Percentiles rank a stretch among this genome's conserved stretches.
Conservation (phyloP, 2,888 invertebrate species). For the Hypena proboscidalis region DNA sequence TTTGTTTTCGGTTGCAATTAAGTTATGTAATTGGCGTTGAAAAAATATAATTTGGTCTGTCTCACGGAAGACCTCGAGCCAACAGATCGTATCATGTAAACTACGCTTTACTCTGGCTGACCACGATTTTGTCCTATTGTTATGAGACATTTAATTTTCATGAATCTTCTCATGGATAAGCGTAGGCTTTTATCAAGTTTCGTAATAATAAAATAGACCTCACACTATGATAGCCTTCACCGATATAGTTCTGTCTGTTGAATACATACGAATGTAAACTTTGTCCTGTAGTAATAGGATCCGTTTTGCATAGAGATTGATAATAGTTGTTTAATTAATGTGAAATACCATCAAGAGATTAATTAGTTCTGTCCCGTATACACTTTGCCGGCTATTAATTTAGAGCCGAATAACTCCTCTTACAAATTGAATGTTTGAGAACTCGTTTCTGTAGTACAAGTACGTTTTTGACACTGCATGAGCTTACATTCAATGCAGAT, state of each 20-base stretch:
- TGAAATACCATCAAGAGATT: constrained; percentile 73
- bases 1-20: constrained; percentile 69
- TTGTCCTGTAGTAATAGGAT: constrained; percentile 26
- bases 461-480: constrained; percentile 56
- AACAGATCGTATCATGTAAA: constrained; percentile 76
- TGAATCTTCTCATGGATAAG: constrained; percentile 61
- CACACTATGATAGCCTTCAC: constrained; percentile 68
- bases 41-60: constrained; percentile 70
- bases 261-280: constrained; percentile 32
- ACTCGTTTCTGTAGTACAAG: constrained; percentile 61
- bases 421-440: constrained; percentile 72
- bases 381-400: constrained; percentile 77
- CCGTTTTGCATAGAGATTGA: constrained; percentile 25
- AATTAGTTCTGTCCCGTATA: constrained; percentile 78
- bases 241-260: constrained; percentile 43
- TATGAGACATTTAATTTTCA: constrained; percentile 73
- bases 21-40: constrained; percentile 69
- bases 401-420: constrained; percentile 66
- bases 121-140: constrained; percentile 65
- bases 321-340: constrained; percentile 67
- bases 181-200: constrained; percentile 47
- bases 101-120: constrained; percentile 70
- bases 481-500: constrained; percentile 63
- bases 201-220: constrained; percentile 64
- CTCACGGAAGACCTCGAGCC: constrained; percentile 68